Base-by-base conservation (phyloP, 2,113 vertebrate species). In the Cichladusa arquata region DNA sequence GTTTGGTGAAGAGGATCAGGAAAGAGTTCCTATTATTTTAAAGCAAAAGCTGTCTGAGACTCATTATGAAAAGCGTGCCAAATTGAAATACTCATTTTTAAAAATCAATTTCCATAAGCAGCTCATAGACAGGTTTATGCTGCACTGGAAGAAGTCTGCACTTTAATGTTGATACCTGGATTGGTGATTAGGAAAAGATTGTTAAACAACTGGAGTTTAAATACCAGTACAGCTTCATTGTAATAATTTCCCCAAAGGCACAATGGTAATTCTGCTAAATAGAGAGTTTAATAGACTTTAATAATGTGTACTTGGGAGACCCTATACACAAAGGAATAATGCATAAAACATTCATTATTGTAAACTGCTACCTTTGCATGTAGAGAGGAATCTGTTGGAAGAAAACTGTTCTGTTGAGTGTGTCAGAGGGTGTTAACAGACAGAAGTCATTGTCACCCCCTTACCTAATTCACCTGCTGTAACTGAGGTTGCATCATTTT, bases 221-320 rank as follows among this genome's bases (percentile, higher is more conserved):
- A 98, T 97, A 96, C 94, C 50, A 42, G 92, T 97, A 90, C 60
- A 7, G 80, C 96, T 96, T 96, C 93, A 92, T 97, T 97, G 97
- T 97, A 97, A 90, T 97, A 90, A 97, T 97, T 98, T 98, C 95
- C 97, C 97, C 80, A 96, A 96, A 98, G 98, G 91, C 97, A 96
- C 93, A 88, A 93, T 90, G 96, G 96, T 98, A 98, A 98, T 97
- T 97, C 97, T 97, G 93, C 97, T 98, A 98, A 98, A 98, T 97
- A 98, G 97, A 97, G 96, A 97, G 92, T 96, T 98, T 98, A 98
- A 97, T 98, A 97, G 97, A 96, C 94, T 98, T 98, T 97, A 98
- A 97, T 97, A 98, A 95, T 96, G 92, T 97, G 97, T 98, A 85
- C 97, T 98, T 98, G 95, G 72, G 97, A 98, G 96, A 97, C 96